phyloP scores from a whole-genome alignment of 1,140 invertebrate species.

The Gryllus bimaculatus region DNA sequence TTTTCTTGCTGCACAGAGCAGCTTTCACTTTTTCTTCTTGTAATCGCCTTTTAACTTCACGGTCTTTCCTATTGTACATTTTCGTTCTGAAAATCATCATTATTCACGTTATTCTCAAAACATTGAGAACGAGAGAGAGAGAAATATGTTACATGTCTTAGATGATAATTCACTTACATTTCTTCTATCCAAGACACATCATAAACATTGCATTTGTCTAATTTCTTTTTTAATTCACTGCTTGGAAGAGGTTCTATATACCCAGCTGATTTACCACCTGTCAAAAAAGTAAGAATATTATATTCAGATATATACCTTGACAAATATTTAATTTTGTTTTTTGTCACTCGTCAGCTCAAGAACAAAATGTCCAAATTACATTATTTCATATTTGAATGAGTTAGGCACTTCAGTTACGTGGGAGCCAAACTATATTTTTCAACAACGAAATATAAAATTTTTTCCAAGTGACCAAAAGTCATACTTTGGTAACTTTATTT shows the following conservation, averaged over 20 bases:
- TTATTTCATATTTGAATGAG: too few relatives aligned
- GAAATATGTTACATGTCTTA: background rate
- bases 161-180: background rate
- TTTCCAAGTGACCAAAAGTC: too few relatives aligned
- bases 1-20: background rate
- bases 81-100: background rate
- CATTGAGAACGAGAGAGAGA: background rate
- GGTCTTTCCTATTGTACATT: background rate
- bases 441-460: too few relatives aligned
- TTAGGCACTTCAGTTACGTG: too few relatives aligned
- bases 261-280: too few relatives aligned
- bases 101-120: background rate
- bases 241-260: background rate
- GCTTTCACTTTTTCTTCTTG: constrained; percentile 11
- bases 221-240: background rate
- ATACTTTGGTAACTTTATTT: too few relatives aligned
- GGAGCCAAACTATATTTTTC: too few relatives aligned
- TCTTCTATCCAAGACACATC: background rate
- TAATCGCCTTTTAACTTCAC: background rate
- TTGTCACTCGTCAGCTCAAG: too few relatives aligned
- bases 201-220: background rate
- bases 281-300: too few relatives aligned
- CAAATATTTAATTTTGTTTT: too few relatives aligned
- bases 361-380: too few relatives aligned
- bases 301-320: too few relatives aligned